These are phyloP conservation scores for Zele albiditarsus DNA, from an alignment of 2,888 invertebrate species.

Conservation along the genomic window DNA sequence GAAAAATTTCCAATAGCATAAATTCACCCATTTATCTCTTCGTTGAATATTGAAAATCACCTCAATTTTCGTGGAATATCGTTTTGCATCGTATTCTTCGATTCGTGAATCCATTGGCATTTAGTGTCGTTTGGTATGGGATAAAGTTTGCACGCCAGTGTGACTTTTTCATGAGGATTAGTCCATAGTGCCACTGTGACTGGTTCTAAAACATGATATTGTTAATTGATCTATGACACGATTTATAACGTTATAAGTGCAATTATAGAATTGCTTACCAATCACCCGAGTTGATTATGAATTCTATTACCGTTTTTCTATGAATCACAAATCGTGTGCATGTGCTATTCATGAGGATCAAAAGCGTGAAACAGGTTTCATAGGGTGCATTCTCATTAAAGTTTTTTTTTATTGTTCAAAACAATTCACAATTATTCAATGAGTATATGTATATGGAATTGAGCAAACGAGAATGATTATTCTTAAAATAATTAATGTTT, in stretches of 20 bases:
- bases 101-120: conserved; percentile 66
- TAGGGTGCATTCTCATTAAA: background rate
- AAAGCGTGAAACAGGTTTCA: background rate
- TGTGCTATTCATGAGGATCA: conserved; percentile 21
- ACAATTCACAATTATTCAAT: background rate
- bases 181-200: conserved; percentile 67
- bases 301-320: background rate
- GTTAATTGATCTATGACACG: background rate
- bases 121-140: conserved; percentile 54
- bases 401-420: background rate
- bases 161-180: conserved; percentile 66
- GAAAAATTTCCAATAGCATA: too few relatives aligned
- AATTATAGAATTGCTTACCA: conserved; percentile 17
- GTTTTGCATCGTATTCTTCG: conserved; percentile 57
- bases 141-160: conserved; percentile 66
- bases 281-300: conserved; percentile 11
- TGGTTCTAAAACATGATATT: conserved; percentile 62
- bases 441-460: background rate
- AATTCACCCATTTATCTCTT: too few relatives aligned
- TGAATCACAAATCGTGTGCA: conserved; percentile 28
- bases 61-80: conserved; percentile 41
- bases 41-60: conserved; percentile 21
- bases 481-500: background rate
- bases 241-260: background rate
- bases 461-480: background rate